Evolutionary conservation across 2,113 vertebrate genomes (phyloP), one percentile per base, ranked within the genome.

Genomic region (Sylvia atricapilla): DNA sequence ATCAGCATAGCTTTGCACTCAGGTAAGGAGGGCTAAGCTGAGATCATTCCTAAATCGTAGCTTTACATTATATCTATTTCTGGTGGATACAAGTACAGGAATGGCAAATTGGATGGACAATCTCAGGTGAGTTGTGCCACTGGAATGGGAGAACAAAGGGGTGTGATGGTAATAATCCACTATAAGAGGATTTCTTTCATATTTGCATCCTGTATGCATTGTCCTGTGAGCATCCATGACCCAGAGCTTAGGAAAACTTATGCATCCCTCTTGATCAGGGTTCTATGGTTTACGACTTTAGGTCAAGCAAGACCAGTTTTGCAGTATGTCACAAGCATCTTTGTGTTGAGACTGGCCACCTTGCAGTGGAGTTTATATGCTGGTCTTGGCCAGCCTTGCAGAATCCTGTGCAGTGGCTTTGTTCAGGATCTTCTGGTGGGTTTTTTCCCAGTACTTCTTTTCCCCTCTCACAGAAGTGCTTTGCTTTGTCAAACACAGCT

Each of bases 81-180:
- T 82, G 39, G 30, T 82, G 35, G 27, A 39, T 59, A 15, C 9
- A 75, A 55, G 23, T 23, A 56, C 28, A 63, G 14, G 9, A 18
- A 23, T 14, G 39, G 20, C 1, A 7, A 67, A 78, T 21, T 28
- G 28, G 47, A 69, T 43, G 28, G 60, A 52, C 31, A 81, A 9
- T 4, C 76, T 63, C 35, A 63, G 18, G 43, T 27, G 47, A 41
- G 31, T 15, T 2, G 0, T 68, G 39, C 5, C 9, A 12, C 28
- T 39, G 11, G 28, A 53, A 67, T 8, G 25, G 39, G 28, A 73
- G n/a, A 41, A 81, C 21, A 55, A 41, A 3, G 22, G 11, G 0
- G 0, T 30, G 13, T 46, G 46, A 28, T 46, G 30, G 21, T 46
- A n/a, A n/a, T n/a, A n/a, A n/a, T n/a, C n/a, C 9, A 28, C 7